Base-by-base conservation (phyloP, 2,113 vertebrate species). In the Cynocephalus volans region DNA sequence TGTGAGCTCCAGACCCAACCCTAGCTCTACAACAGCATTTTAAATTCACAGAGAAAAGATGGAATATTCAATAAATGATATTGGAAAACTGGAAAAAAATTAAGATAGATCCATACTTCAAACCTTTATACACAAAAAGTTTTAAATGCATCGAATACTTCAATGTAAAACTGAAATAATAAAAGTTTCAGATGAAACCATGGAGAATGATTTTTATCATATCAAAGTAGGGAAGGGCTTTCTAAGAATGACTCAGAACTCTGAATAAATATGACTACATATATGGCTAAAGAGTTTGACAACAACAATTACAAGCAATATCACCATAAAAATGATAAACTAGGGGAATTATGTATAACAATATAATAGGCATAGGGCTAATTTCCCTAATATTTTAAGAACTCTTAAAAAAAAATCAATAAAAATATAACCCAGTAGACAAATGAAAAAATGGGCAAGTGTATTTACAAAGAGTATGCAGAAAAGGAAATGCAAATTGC, bases 221-320 rank as follows among this genome's bases (percentile, higher is more conserved):
- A 58, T 45, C 54, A n/a, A 83, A 89, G 45, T 33, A 33, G 64
- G 52, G 18, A 56, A 88, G 4, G 18, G 64, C 52, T 69, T 69
- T 82, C 45, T 75, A 82, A 65, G 77, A 89, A 28, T 62, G 56
- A 76, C 31, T 83, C 36, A 58, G 77, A 90, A 79, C 6, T 36
- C 67, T 70, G 77, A 96, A 93, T 62, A 96, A 96, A 58, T 60
- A 80, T 21, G 56, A 90, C 72, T 58, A 54, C 14, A 41, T 33
- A 64, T 85, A 56, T 9, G 60, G 67, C 36, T 33, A 45, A 72
- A 92, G 70, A 45, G 50, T 69, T 92, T 75, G 17, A 72, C 23
- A 58, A 52, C 41, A 64, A 41, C 56, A n/a, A 90, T 48, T 70
- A 24, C 2, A 3, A 73, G 31, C 36, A 72, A 12, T 48, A 36